Evolutionary conservation across 2,797 vertebrate species (phyloP).

Genomic region (Nyctibius grandis): DNA sequence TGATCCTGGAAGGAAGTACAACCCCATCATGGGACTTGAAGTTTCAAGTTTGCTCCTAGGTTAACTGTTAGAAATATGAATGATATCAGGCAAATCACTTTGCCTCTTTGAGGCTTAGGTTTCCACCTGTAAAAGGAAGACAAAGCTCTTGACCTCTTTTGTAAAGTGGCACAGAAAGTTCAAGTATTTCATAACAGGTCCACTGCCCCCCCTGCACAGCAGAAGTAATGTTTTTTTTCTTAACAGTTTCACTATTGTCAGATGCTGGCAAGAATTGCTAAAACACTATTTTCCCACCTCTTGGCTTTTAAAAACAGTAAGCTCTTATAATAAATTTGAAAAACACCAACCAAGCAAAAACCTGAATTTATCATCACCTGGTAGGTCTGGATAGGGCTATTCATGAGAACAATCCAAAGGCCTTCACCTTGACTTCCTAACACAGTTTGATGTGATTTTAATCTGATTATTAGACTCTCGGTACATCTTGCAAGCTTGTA

Average conservation of each 20-base stretch:
- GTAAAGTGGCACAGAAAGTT: background rate
- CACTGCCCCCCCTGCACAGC: background rate
- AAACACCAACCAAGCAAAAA: conserved; percentile 48
- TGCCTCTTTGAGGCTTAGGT: background rate
- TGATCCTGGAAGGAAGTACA: background rate
- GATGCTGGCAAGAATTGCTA: background rate
- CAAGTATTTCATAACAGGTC: background rate
- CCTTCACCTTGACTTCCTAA: conserved; percentile 58
- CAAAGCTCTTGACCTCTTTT: background rate
- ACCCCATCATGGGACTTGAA: background rate
- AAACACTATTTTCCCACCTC: background rate
- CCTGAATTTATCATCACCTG: conserved; percentile 41
- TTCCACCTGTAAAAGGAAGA: background rate
- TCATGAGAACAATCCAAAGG: conserved; percentile 63
- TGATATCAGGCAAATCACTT: background rate
- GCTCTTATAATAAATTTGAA: conserved; percentile 16
- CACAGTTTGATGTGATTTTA: conserved; percentile 64
- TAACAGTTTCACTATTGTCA: background rate
- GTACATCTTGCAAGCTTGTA: conserved; percentile 70
- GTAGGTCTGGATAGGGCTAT: conserved; percentile 44
- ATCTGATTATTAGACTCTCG: conserved; percentile 65
- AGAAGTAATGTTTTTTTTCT: background rate
- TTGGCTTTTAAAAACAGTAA: conserved; percentile 29
- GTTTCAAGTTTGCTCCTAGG: background rate
- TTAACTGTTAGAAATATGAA: background rate